Evolutionary conservation across 1,140 invertebrate genomes (phyloP), one percentile per base, ranked within the genome.

Genomic region (Halesus radiatus): DNA sequence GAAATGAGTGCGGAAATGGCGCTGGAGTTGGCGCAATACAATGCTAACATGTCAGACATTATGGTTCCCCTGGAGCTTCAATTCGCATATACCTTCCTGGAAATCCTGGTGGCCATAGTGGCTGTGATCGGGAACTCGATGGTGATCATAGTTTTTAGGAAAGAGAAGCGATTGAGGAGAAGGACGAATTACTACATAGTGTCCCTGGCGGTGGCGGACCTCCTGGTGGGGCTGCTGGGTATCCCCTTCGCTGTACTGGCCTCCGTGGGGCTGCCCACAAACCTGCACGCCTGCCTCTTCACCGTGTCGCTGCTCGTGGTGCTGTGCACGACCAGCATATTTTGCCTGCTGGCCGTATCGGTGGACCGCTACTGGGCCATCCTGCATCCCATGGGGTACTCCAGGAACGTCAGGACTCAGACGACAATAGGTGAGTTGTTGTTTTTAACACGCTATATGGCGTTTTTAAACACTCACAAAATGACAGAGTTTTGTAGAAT

Each of bases 281-380:
- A 96, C 85, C 89, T 96, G 3, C 92, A 96, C 86, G 93, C 94
- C 15, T 97, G 96, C 87, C 89, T 97, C 32, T 96, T 97, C 86
- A 96, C 96, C n/a, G 92, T 96, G 5, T 97, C 96, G 0, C 87
- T 97, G 45, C 90, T 98, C 79, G 92, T 98, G 75, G 94, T 97
- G 54, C 89, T 98, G 26, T 98, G 96, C 85, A 98, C 96, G 45
- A 96, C 96, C 83, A 97, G 96, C 83, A 98, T 98, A 81, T 96
- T 98, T 85, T 96, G 95, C 86, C 88, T 98, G 84, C 95, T 98
- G 1, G 96, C 96, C 3, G 96, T 98, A 3, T 96, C 95, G 20
- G 92, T 97, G 76, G 96, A 98, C 90, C 91, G 96, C 54, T 98
- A 97, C 87, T 97, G 96, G 96, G 96, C 96, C 15, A 97, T 98